These are phyloP conservation scores for Parauchenoglanis punctatus DNA, from an alignment of 2,797 vertebrate species.

Conservation along the genomic window DNA sequence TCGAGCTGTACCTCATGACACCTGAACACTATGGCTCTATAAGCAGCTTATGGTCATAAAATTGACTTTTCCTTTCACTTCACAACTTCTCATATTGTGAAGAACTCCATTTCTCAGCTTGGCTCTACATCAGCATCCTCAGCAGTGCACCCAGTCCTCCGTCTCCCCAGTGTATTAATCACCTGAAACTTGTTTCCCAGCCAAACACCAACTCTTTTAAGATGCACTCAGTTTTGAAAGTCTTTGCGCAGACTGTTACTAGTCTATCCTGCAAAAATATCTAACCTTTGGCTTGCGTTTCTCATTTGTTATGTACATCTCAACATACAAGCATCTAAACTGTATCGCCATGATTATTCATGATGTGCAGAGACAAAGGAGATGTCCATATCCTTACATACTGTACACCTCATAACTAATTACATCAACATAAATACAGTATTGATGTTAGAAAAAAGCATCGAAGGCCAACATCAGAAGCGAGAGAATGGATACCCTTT, in stretches of 20 bases:
- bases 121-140: neutral
- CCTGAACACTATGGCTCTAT: neutral
- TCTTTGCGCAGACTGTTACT: neutral
- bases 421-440: neutral
- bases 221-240: neutral
- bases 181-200: neutral
- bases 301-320: neutral
- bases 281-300: neutral
- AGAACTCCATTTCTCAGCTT: neutral
- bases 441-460: too few species aligned
- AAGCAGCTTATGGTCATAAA: neutral
- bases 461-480: constrained; percentile 51
- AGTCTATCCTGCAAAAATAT: neutral
- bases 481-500: constrained; percentile 64
- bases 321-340: neutral
- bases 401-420: neutral
- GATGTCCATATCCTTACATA: neutral
- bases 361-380: neutral
- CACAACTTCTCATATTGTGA: neutral
- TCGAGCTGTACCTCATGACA: neutral
- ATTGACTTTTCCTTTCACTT: neutral
- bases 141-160: neutral
- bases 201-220: neutral
- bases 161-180: neutral
- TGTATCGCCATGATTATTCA: neutral